These are phyloP conservation scores for Drosophila willistoni DNA, from an alignment of 1,140 invertebrate genomes.

Conservation along the genomic window DNA sequence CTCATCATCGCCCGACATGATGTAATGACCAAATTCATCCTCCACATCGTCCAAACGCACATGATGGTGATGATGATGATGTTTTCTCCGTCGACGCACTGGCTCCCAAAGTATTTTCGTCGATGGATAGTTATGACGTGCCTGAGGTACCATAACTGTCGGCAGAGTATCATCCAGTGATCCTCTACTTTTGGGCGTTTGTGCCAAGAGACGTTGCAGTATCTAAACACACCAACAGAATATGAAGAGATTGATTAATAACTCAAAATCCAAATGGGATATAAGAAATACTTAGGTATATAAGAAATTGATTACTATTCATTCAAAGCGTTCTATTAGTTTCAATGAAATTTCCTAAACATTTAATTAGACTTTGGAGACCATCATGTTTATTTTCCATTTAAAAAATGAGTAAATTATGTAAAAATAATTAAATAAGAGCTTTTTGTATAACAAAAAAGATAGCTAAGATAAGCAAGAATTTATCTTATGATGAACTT, in stretches of 20 bases:
- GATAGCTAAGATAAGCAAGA: no score
- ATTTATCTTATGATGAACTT: no score
- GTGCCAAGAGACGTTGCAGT: slow-evolving; percentile 77
- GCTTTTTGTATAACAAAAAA: no score
- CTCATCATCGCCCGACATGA: slow-evolving; percentile 66
- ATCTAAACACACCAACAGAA: slow-evolving; percentile 46
- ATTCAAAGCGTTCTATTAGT: no score
- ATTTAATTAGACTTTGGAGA: no score
- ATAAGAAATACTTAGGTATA: no score
- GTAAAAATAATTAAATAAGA: no score
- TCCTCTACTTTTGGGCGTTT: slow-evolving; percentile 69
- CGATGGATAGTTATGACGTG: slow-evolving; percentile 52
- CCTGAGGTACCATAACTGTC: slow-evolving; percentile 40
- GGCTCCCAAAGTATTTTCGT: slow-evolving; percentile 61
- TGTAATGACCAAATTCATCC: slow-evolving; percentile 70
- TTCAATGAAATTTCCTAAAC: no score
- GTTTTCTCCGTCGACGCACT: slow-evolving; percentile 55
- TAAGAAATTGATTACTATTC: no score
- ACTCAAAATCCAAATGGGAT: not conserved
- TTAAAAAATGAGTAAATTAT: no score
- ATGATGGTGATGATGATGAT: slow-evolving; percentile 44
- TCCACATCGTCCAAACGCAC: slow-evolving; percentile 66
- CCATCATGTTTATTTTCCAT: no score
- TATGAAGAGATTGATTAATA: not conserved
- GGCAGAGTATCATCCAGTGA: slow-evolving; percentile 28